phyloP scores from a whole-genome alignment of 2,888 invertebrate species.

The Tetheella fluctuosa region DNA sequence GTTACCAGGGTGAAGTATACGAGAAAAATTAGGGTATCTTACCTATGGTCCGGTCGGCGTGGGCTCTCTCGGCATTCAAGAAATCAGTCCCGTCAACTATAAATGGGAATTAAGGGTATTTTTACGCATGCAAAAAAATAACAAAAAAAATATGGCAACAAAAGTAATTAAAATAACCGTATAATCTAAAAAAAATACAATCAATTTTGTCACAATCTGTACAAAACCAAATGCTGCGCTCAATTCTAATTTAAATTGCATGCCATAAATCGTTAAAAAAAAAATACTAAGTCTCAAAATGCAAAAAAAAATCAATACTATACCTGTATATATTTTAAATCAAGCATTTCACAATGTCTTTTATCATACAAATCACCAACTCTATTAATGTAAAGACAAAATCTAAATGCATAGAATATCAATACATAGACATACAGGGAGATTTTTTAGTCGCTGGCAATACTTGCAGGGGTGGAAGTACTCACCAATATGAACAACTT shows the following conservation, averaged over 20 bases:
- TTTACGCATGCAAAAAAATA: slow-evolving; percentile 12
- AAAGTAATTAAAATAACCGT: background rate
- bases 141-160: slow-evolving; percentile 27
- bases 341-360: too few species aligned
- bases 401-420: too few species aligned
- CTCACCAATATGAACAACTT: too few species aligned
- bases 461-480: too few species aligned
- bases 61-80: slow-evolving; percentile 72
- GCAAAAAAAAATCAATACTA: slow-evolving; percentile 14
- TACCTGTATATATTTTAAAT: slow-evolving; percentile 1
- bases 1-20: background rate
- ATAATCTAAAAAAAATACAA: background rate
- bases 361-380: too few species aligned
- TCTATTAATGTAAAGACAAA: too few species aligned
- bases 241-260: background rate
- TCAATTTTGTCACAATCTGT: background rate
- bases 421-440: too few species aligned
- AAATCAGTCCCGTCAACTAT: slow-evolving; percentile 75
- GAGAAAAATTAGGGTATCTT: slow-evolving; percentile 35
- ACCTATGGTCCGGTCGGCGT: slow-evolving; percentile 77
- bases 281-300: slow-evolving; percentile 9
- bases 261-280: background rate
- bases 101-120: slow-evolving; percentile 20
- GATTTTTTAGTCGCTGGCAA: too few species aligned
- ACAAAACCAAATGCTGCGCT: background rate